Conservation (phyloP, 2,888 invertebrate genomes). For the Troides oblongomaculatus region DNA sequence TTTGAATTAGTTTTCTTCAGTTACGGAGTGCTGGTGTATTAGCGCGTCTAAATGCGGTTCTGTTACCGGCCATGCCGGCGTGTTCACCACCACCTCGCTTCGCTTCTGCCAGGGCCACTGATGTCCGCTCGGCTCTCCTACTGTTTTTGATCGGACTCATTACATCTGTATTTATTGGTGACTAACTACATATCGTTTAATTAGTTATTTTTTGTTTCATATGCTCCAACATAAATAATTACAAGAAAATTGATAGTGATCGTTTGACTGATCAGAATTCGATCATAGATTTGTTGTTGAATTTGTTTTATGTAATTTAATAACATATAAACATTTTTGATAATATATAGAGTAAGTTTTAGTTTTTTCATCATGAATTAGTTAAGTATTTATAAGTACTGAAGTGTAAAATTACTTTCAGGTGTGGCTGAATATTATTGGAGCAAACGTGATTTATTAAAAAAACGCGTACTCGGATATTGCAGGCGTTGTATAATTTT, state of each 20-base stretch:
- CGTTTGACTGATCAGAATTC: too few species aligned
- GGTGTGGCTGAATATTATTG: conserved; percentile 65
- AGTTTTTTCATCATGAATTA: too few species aligned
- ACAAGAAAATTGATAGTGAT: not conserved
- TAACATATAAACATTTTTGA: too few species aligned
- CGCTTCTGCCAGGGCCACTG: conserved; percentile 79
- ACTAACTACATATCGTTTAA: conserved; percentile 13
- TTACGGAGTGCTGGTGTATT: conserved; percentile 62
- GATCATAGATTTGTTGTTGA: too few species aligned
- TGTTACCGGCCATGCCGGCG: conserved; percentile 75
- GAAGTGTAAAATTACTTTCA: conserved; percentile 44
- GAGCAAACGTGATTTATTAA: conserved; percentile 57
- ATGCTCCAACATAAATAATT: not conserved
- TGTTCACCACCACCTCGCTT: conserved; percentile 78
- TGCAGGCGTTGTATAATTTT: conserved; percentile 37
- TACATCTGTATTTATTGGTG: conserved; percentile 55
- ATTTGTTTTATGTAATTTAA: too few species aligned
- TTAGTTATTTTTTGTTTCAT: not conserved
- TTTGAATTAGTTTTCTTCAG: conserved; percentile 1
- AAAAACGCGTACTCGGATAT: conserved; percentile 36
- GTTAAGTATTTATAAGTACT: too few species aligned
- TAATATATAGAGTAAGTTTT: too few species aligned
- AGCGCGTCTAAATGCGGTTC: conserved; percentile 56
- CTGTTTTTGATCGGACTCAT: conserved; percentile 71
- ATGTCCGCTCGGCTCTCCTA: conserved; percentile 80